Base-by-base conservation (phyloP, 2,888 invertebrate species). In the Agrilus mali region DNA sequence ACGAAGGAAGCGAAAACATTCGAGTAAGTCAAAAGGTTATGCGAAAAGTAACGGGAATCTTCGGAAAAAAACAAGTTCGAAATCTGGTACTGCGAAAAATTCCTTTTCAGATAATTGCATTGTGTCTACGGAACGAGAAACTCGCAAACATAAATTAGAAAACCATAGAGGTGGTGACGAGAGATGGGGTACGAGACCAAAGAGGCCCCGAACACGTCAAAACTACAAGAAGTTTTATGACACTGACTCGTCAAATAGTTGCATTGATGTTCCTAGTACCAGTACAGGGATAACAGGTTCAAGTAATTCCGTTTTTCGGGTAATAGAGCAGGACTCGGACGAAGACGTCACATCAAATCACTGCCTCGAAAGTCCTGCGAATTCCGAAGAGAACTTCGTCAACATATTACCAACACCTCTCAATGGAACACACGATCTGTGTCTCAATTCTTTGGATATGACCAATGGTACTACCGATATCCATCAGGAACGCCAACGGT, bases 241-340 rank as follows among this genome's bases (percentile, higher is more conserved):
- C 42, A 55, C 50, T 42, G 47, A 47, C 36, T 44, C 55, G 7
- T 54, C 72, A 14, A 71, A 70, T 42, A 71, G 59, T 44, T 64
- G 73, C 51, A 60, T 76, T 53, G 74, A 78, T 50, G 68, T 74
- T 49, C 80, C 80, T 12, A 80, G 80, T 57, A 80, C 80, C 37
- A 80, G 80, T 55, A 77, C 80, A 54, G 80, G 80, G 60, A 63
- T 63, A 36, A 63, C 63, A 15, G 57, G 52, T 47, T 61, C 64
- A 12, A 59, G 50, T 39, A 55, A 53, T 39, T 53, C 60, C 27
- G 53, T 65, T n/a, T 65, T 58, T 46, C 52, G 65, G 8, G 73
- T 44, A 69, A 74, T 63, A 69, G 75, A 46, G 47, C 65, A 66
- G 46, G 79, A 79, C 55, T 78, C 79, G 0, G 80, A 80, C 52